Percentiles rank a stretch among this genome's conserved stretches.
These are phyloP conservation scores for Parapristionchus giblindavisi DNA, from an alignment of 2,888 invertebrate genomes.

Conservation along the genomic window DNA sequence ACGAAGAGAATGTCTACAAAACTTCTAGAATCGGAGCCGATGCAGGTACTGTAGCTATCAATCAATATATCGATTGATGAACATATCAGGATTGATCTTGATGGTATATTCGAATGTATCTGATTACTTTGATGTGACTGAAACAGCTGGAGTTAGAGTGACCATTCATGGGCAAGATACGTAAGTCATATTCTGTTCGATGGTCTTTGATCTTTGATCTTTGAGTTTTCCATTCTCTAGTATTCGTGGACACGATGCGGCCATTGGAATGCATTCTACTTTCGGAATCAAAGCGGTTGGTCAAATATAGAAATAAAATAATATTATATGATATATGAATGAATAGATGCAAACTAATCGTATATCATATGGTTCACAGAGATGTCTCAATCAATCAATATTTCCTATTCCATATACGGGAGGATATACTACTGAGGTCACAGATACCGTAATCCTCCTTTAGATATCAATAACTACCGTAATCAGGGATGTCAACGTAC, in stretches of 20 bases:
- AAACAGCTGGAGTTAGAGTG: conserved; percentile 19
- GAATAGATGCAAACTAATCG: too few relatives aligned
- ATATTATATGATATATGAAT: too few relatives aligned
- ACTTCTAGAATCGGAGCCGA: conserved; percentile 11
- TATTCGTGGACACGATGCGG: conserved; percentile 20
- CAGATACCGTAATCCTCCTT: background rate
- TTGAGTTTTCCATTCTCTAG: conserved; percentile 28
- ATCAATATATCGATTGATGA: too few relatives aligned
- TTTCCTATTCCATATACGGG: background rate
- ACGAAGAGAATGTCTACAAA: background rate
- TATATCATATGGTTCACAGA: conserved; percentile 12
- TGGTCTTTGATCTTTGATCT: background rate
- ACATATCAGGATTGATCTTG: background rate
- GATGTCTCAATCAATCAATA: background rate
- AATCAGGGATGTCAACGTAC: conserved; percentile 20
- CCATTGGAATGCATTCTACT: conserved; percentile 28
- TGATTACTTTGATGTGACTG: conserved; percentile 33
- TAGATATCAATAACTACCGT: background rate
- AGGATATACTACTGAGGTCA: conserved; percentile 9
- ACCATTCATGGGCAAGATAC: conserved; percentile 14
- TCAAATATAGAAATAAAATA: too few relatives aligned
- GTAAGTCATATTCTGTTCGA: background rate
- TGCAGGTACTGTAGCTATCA: too few relatives aligned
- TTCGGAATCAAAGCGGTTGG: conserved; percentile 19
- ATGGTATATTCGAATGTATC: conserved; percentile 6